Percentiles rank a stretch among this genome's conserved stretches.
Evolutionary conservation across 1,140 invertebrate species (phyloP).

Genomic region (Ruditapes philippinarum): DNA sequence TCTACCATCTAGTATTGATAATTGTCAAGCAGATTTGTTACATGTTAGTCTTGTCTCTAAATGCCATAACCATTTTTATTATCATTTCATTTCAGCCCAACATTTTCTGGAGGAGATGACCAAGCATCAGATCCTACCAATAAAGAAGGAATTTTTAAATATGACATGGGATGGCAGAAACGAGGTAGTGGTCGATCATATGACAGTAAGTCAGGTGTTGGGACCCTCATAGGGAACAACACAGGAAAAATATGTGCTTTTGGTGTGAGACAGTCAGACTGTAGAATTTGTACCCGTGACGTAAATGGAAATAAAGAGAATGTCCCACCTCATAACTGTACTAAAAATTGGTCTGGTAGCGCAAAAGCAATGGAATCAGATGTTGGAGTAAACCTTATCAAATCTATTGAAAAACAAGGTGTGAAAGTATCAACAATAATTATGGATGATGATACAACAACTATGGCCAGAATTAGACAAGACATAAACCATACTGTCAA

Average conservation of each 20-base stretch:
- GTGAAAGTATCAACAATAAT: constrained; percentile 2
- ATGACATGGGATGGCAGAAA: constrained; percentile 63
- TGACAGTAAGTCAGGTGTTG: constrained; percentile 49
- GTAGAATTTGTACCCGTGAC: constrained; percentile 3
- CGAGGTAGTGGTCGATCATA: neutral
- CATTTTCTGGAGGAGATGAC: too few relatives aligned
- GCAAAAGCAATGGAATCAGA: constrained; percentile 53
- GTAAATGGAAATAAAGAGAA: neutral
- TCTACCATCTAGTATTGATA: too few relatives aligned
- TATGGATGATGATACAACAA: constrained; percentile 60
- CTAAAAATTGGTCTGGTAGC: constrained; percentile 49
- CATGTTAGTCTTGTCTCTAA: too few relatives aligned
- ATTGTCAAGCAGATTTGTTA: too few relatives aligned
- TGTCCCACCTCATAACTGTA: constrained; percentile 20
- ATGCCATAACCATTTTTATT: too few relatives aligned
- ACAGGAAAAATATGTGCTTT: constrained; percentile 12
- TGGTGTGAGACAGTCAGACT: constrained; percentile 14
- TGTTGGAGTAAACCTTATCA: constrained; percentile 11
- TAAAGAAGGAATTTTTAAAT: constrained; percentile 12
- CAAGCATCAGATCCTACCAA: too few relatives aligned
- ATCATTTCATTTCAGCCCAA: too few relatives aligned
- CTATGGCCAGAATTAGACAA: neutral
- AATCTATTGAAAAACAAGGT: constrained; percentile 15
- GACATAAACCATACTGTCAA: neutral
- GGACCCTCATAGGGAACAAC: constrained; percentile 46